These are phyloP conservation scores for Plutella xylostella DNA, from an alignment of 2,888 invertebrate genomes.

Conservation along the genomic window DNA sequence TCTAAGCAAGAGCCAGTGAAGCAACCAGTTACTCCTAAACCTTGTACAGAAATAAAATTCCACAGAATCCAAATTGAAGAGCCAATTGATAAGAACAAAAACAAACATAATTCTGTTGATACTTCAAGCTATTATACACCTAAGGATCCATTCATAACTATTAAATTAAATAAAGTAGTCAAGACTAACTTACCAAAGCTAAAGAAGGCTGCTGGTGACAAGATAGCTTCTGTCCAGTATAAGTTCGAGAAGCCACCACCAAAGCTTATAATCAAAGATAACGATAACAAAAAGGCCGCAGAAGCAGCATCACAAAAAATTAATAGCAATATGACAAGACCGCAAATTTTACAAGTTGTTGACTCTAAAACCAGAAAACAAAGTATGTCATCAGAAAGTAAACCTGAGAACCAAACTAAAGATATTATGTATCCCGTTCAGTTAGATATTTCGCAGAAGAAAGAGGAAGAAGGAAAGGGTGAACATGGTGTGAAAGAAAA, in stretches of 20 bases:
- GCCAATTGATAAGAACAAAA: slow-evolving; percentile 23
- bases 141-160: slow-evolving; percentile 57
- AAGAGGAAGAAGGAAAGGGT: slow-evolving; percentile 23
- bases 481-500: slow-evolving; percentile 53
- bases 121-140: slow-evolving; percentile 41
- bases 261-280: slow-evolving; percentile 54
- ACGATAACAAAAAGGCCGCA: slow-evolving; percentile 34
- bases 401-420: slow-evolving; percentile 20
- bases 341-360: slow-evolving; percentile 73
- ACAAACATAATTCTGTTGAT: slow-evolving; percentile 26
- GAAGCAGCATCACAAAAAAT: slow-evolving; percentile 28
- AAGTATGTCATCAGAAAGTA: slow-evolving; percentile 22
- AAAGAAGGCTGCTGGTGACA: slow-evolving; percentile 45
- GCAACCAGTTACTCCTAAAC: slow-evolving; percentile 10
- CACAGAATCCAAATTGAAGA: slow-evolving; percentile 12
- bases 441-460: slow-evolving; percentile 21
- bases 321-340: slow-evolving; percentile 67
- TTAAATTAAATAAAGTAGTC: slow-evolving; percentile 58
- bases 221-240: slow-evolving; percentile 37
- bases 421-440: slow-evolving; percentile 20
- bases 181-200: slow-evolving; percentile 57
- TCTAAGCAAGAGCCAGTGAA: slow-evolving; percentile 14
- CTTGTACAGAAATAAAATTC: slow-evolving; percentile 3
- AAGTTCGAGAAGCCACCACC: slow-evolving; percentile 52
- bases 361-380: slow-evolving; percentile 56